Conservation (phyloP, 2,113 vertebrate genomes). For the Indri indri region DNA sequence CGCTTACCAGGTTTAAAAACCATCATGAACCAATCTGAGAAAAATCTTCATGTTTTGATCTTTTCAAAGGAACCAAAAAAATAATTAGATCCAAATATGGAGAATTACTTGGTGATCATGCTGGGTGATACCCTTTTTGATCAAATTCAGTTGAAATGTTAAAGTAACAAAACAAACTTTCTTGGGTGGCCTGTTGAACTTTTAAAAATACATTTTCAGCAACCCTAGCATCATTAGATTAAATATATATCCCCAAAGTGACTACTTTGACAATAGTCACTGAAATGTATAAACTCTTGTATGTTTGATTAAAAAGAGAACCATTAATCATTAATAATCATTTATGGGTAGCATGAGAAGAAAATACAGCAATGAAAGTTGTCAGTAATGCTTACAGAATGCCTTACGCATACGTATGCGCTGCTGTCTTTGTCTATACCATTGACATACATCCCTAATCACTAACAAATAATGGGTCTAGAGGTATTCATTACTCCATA, state of each 20-base stretch:
- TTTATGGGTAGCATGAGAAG: background rate
- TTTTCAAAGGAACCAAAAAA: background rate
- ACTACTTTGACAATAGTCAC: background rate
- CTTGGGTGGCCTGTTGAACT: background rate
- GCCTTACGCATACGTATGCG: fast-evolving
- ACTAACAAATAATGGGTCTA: background rate
- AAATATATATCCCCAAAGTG: background rate
- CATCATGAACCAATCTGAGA: background rate
- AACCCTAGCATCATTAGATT: background rate
- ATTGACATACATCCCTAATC: background rate
- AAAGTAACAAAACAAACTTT: background rate
- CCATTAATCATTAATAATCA: background rate
- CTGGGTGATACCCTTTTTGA: background rate
- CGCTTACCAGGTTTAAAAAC: background rate
- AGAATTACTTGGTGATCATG: background rate
- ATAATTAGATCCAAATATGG: background rate
- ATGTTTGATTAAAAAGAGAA: background rate
- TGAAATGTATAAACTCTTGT: background rate
- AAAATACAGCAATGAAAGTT: background rate
- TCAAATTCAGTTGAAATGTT: background rate
- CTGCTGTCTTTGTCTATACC: background rate
- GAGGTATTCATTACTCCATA: background rate
- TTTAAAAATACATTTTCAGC: background rate
- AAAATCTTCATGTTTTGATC: background rate
- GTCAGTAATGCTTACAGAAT: background rate